These are phyloP conservation scores for Coreius guichenoti DNA, from an alignment of 2,797 vertebrate genomes.

Conservation along the genomic window DNA sequence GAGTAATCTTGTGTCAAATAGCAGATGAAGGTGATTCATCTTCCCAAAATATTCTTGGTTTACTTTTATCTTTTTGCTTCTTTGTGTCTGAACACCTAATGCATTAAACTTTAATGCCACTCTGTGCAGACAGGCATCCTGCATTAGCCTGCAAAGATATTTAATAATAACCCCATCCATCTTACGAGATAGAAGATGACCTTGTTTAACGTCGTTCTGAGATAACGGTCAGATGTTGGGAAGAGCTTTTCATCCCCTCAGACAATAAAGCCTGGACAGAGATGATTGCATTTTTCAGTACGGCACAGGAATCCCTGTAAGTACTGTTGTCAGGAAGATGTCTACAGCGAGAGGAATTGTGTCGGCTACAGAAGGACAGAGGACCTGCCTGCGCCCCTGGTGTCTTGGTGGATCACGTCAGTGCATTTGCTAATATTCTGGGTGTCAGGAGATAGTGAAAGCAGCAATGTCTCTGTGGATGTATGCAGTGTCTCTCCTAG, in stretches of 20 bases:
- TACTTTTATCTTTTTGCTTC: conserved; percentile 46
- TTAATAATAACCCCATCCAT: conserved; percentile 59
- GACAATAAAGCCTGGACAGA: conserved; percentile 50
- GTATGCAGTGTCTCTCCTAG: not conserved
- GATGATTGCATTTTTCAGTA: conserved; percentile 50
- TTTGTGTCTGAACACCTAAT: conserved; percentile 43
- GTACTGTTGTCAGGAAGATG: conserved; percentile 46
- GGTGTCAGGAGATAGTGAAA: conserved; percentile 27
- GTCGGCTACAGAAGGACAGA: conserved; percentile 16
- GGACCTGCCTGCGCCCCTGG: not conserved
- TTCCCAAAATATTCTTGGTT: conserved; percentile 23
- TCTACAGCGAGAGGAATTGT: conserved; percentile 29
- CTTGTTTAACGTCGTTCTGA: conserved; percentile 52
- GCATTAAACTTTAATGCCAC: conserved; percentile 64
- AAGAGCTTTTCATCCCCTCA: conserved; percentile 57
- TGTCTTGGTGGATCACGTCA: conserved; percentile 42
- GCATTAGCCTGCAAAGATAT: conserved; percentile 54
- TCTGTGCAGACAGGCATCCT: conserved; percentile 53
- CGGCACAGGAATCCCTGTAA: conserved; percentile 50
- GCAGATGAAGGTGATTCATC: conserved; percentile 18
- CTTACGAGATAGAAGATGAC: conserved; percentile 56
- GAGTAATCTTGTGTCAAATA: conserved; percentile 23
- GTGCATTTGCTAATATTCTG: conserved; percentile 43
- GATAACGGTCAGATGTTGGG: conserved; percentile 52
- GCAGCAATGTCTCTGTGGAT: conserved; percentile 22